phyloP scores from a whole-genome alignment of 23 tunicate species.

The Oikopleura dioica region DNA sequence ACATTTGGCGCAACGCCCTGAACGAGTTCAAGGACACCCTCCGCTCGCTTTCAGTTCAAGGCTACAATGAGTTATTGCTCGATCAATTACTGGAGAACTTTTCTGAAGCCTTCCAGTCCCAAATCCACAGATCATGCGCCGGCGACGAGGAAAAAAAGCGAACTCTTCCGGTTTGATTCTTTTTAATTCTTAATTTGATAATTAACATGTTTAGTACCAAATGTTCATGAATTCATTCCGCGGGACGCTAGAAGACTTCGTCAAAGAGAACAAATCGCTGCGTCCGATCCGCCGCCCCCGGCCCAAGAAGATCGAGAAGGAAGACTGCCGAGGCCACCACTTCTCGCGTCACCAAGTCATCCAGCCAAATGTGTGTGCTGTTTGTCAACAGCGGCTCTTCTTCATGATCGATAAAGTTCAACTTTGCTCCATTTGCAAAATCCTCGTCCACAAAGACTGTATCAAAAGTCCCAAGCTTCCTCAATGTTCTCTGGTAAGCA shows the following conservation, averaged over 20 bases:
- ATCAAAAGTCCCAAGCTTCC: neutral
- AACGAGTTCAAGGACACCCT: neutral
- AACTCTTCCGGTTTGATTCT: neutral
- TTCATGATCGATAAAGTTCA: neutral
- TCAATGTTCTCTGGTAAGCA: neutral
- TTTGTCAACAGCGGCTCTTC: neutral
- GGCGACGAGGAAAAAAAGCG: neutral
- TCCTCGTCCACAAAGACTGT: neutral
- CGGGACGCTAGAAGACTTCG: neutral
- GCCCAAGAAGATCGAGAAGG: slow-evolving; percentile 1
- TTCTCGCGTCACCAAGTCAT: neutral
- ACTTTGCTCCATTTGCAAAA: neutral
- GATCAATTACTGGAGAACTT: neutral
- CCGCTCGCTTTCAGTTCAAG: neutral
- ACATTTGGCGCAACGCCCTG: neutral
- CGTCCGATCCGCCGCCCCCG: neutral
- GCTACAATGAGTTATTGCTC: neutral
- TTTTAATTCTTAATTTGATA: neutral
- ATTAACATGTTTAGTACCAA: neutral
- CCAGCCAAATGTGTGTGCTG: slow-evolving; percentile 5
- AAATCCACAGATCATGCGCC: neutral
- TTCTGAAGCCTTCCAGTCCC: neutral
- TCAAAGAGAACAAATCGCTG: neutral
- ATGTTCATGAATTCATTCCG: slow-evolving; percentile 1
- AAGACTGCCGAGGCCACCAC: neutral